Percentiles rank a stretch among this genome's conserved stretches.
These are phyloP conservation scores for Uropetala carovei DNA, from an alignment of 2,888 invertebrate genomes.

Conservation along the genomic window DNA sequence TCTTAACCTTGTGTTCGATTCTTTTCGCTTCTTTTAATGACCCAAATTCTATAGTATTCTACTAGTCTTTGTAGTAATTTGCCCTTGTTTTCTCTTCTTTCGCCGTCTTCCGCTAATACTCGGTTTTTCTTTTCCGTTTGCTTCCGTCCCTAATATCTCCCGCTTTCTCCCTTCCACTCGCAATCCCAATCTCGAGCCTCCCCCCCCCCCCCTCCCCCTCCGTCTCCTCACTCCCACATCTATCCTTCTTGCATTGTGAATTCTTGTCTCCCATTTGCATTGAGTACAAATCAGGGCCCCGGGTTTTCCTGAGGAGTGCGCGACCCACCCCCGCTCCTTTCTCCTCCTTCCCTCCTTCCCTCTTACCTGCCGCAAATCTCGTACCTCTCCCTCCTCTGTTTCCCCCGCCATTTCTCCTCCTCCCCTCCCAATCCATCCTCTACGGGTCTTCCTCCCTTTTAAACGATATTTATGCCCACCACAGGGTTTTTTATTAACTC, in stretches of 20 bases:
- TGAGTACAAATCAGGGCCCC: conserved; percentile 24
- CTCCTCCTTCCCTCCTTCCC: not conserved
- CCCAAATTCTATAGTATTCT: too few species aligned
- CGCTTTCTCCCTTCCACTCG: not conserved
- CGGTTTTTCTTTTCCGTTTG: not conserved
- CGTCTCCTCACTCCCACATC: not conserved
- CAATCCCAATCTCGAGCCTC: not conserved
- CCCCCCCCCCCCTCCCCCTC: not conserved
- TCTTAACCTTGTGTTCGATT: too few species aligned
- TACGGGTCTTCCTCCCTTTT: not conserved
- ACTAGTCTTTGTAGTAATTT: too few species aligned
- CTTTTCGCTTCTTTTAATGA: too few species aligned
- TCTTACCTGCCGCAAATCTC: conserved; percentile 6
- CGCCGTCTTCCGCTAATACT: not conserved
- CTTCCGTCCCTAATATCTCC: not conserved
- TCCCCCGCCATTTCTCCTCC: not conserved
- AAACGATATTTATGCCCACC: conserved; percentile 23
- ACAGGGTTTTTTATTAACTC: conserved; percentile 9
- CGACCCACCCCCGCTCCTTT: not conserved
- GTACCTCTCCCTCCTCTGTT: not conserved
- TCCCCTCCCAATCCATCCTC: not conserved
- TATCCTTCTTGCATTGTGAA: not conserved
- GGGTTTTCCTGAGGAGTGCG: not conserved
- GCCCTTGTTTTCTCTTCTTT: not conserved
- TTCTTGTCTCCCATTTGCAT: conserved; percentile 21